A percentile compares a stretch with the other conserved stretches of the same genome.
Evolutionary conservation across 2,797 vertebrate genomes (phyloP).

Genomic region (Lacerta viridis): DNA sequence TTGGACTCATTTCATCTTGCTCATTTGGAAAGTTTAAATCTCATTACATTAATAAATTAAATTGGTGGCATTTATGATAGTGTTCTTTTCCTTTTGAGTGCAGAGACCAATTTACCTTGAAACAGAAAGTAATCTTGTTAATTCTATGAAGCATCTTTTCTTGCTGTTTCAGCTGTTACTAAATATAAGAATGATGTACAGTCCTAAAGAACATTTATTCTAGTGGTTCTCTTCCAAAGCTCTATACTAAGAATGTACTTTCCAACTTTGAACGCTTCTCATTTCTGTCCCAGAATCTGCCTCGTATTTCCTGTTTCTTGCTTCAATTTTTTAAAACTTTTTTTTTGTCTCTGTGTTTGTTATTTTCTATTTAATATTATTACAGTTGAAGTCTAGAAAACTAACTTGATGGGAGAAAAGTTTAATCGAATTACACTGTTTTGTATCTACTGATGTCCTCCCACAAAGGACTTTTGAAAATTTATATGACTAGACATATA

Average conservation of each 20-base stretch:
- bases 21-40: constrained; percentile 48
- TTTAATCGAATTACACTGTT: neutral
- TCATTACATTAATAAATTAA: constrained; percentile 54
- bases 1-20: constrained; percentile 37
- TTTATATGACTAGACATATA: neutral
- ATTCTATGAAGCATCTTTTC: constrained; percentile 35
- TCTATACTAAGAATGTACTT: constrained; percentile 18
- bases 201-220: constrained; percentile 30
- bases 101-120: constrained; percentile 44
- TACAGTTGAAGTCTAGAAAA: neutral
- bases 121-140: constrained; percentile 50
- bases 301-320: neutral
- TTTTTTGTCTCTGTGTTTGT: neutral
- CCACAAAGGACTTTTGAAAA: neutral
- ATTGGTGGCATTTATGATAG: constrained; percentile 47
- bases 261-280: neutral
- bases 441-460: neutral
- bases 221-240: constrained; percentile 18
- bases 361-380: neutral
- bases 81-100: constrained; percentile 39
- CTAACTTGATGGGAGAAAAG: neutral
- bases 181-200: constrained; percentile 46
- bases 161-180: constrained; percentile 52
- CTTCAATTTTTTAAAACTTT: constrained; percentile 1
- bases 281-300: neutral